These are phyloP conservation scores for Heliconius himera DNA, from an alignment of 1,140 invertebrate species.

Conservation along the genomic window DNA sequence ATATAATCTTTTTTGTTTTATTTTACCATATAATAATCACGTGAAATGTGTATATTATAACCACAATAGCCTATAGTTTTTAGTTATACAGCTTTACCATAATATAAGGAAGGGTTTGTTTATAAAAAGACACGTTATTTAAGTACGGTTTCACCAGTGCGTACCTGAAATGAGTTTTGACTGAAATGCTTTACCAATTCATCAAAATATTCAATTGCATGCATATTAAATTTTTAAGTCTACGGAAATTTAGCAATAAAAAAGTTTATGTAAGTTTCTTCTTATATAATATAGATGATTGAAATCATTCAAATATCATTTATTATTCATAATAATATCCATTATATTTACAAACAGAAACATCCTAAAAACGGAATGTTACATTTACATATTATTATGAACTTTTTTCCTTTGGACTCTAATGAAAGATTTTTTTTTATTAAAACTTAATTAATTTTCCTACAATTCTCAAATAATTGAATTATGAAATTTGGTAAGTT, in stretches of 20 bases:
- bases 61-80: not conserved
- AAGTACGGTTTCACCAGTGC: not conserved
- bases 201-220: not conserved
- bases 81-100: constrained; percentile 1
- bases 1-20: not conserved
- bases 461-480: too few relatives aligned
- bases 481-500: not conserved
- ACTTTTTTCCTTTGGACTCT: too few relatives aligned
- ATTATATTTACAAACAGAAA: not conserved
- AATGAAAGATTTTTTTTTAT: too few relatives aligned
- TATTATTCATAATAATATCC: not conserved
- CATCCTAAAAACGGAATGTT: not conserved
- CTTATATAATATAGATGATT: not conserved
- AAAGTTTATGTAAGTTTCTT: not conserved
- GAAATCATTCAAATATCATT: not conserved
- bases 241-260: not conserved
- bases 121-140: not conserved
- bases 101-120: not conserved
- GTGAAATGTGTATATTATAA: not conserved
- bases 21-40: not conserved
- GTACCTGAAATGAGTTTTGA: not conserved
- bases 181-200: not conserved
- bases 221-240: not conserved
- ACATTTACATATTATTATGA: too few relatives aligned
- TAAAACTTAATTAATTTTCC: too few relatives aligned